Evolutionary conservation across 2,113 vertebrate species (phyloP).

Genomic region (Clinocottus analis): DNA sequence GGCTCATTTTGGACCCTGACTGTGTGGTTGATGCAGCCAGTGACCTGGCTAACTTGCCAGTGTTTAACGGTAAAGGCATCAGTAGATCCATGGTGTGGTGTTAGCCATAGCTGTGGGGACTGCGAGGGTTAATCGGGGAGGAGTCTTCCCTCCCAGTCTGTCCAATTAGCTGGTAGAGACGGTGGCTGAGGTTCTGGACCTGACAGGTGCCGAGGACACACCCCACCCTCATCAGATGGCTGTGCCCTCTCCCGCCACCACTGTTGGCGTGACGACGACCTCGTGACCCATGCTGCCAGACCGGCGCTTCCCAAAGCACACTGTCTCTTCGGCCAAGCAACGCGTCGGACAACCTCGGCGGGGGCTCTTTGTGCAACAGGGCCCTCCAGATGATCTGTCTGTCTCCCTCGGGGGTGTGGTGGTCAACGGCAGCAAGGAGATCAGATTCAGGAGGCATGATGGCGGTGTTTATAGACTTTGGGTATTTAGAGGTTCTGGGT

Average conservation of each 20-base stretch:
- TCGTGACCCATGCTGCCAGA: slow-evolving; percentile 46
- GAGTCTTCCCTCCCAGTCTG: slow-evolving; percentile 83
- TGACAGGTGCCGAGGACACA: slow-evolving; percentile 93
- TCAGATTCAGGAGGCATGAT: slow-evolving; percentile 36
- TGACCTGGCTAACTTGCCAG: background rate
- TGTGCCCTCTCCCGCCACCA: slow-evolving; percentile 33
- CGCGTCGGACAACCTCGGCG: slow-evolving; percentile 10
- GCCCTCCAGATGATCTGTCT: slow-evolving; percentile 60
- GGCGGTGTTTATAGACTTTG: slow-evolving; percentile 19
- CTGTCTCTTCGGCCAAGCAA: slow-evolving; percentile 24
- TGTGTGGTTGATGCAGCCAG: slow-evolving; percentile 1
- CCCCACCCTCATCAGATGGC: slow-evolving; percentile 86
- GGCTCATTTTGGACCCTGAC: background rate
- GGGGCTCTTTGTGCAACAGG: slow-evolving; percentile 63
- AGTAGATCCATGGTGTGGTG: background rate
- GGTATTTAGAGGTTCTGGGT: slow-evolving; percentile 39
- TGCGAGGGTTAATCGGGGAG: slow-evolving; percentile 88
- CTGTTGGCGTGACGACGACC: slow-evolving; percentile 74
- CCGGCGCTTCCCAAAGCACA: background rate
- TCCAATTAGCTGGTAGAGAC: slow-evolving; percentile 90
- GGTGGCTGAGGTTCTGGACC: slow-evolving; percentile 92
- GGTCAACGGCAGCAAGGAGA: slow-evolving; percentile 29
- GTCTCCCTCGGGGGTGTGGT: slow-evolving; percentile 55
- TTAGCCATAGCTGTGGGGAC: slow-evolving; percentile 93
- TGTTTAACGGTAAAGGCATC: slow-evolving; percentile 4